Base-by-base conservation (phyloP, 2,888 invertebrate genomes). In the Meganola albula region DNA sequence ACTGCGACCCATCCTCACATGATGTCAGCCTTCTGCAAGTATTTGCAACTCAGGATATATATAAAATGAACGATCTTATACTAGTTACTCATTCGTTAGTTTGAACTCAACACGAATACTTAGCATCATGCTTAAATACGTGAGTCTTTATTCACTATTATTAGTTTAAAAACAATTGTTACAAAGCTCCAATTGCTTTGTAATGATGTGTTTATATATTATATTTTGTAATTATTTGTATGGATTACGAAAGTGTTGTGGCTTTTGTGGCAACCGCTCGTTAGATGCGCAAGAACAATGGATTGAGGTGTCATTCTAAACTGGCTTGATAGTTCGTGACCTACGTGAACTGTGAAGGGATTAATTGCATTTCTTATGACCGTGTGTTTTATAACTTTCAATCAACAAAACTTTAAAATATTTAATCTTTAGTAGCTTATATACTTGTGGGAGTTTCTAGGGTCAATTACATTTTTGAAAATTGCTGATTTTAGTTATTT, bases 61-160 rank as follows among this genome's bases (percentile, higher is more conserved):
- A 85, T 80, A 84, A 77, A 79, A 78, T 69, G 82, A 67, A 72
- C 73, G 70, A 65, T 58, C 69, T 47, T 62, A 69, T 73, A 74
- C 57, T 68, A 73, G 63, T 68, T 73, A 80, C 70, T 82, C 84
- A 85, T 82, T 85, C 85, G 82, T 78, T 77, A 76, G 72, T 74
- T 73, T 77, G 78, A 77, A 74, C 77, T 77, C 82, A 69, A 69
- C 65, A 73, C 70, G 80, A 75, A 73, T 64, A 77, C 75, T 65
- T 61, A 80, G 63, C 79, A 80, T 53, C 73, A 85, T 85, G 85
- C 65, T 83, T 51, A 85, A 80, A 85, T 83, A 83, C 82, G 85
- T 85, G 73, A 85, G 84, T 84, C 30, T 37, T 37, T 40, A 43
- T 46, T 40, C n/a, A n/a, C n/a, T n/a, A n/a, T n/a, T n/a, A n/a